Percentiles rank a stretch among this genome's conserved stretches.
These are phyloP conservation scores for Monarcha castaneiventris DNA, from an alignment of 2,113 vertebrate species.

Conservation along the genomic window DNA sequence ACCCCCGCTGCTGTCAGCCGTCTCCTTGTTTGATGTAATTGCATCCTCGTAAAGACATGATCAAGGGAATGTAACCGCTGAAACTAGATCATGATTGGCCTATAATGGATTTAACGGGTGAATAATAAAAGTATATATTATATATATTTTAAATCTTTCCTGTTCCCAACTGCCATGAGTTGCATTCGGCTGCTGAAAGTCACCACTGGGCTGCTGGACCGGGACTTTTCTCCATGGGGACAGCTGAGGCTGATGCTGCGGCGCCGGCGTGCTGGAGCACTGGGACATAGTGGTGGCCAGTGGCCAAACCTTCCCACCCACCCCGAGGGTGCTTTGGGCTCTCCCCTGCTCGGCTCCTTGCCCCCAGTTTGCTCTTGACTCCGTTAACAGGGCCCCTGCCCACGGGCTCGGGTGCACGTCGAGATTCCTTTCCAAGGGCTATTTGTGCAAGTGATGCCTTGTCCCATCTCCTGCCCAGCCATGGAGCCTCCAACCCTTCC, in stretches of 20 bases:
- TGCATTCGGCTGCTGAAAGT: constrained; percentile 10
- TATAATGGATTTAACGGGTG: constrained; percentile 82
- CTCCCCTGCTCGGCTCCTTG: neutral
- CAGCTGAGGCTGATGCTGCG: neutral
- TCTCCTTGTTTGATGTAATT: constrained; percentile 60
- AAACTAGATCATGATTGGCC: constrained; percentile 76
- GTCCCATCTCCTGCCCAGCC: constrained; percentile 10
- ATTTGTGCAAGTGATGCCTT: constrained; percentile 34
- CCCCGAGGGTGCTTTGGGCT: neutral
- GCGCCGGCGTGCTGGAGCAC: neutral
- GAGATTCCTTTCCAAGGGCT: constrained; percentile 30
- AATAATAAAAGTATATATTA: constrained; percentile 84
- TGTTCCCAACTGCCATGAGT: constrained; percentile 65
- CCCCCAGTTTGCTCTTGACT: neutral
- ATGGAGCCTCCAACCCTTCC: neutral
- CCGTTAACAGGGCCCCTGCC: neutral
- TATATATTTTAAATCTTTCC: constrained; percentile 80
- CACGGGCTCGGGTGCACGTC: fast-evolving
- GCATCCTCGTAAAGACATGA: constrained; percentile 66
- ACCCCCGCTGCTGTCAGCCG: constrained; percentile 19
- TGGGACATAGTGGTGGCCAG: neutral
- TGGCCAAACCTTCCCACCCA: neutral
- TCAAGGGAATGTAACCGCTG: constrained; percentile 80
- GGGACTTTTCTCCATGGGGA: neutral
- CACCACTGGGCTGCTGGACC: neutral